phyloP scores from a whole-genome alignment of 2,113 vertebrate genomes.

The Tor tambroides region DNA sequence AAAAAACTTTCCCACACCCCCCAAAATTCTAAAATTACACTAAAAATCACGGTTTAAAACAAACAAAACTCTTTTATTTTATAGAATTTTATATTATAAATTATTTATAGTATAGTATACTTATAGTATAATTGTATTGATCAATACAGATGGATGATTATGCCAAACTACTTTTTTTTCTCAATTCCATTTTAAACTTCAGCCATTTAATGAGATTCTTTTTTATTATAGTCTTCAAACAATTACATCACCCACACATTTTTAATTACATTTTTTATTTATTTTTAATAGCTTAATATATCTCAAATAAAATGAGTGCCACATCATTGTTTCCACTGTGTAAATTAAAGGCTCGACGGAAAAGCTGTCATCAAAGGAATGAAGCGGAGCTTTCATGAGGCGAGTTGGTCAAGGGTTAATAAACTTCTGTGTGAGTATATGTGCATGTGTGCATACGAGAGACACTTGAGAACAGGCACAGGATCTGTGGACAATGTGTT shows the following conservation, averaged over 20 bases:
- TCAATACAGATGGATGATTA: not conserved
- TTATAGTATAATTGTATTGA: not conserved
- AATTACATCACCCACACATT: not conserved
- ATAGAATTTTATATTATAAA: not conserved
- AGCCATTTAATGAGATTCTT: not conserved
- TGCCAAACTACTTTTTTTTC: not conserved
- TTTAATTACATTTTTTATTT: not conserved
- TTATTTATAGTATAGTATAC: too few relatives aligned
- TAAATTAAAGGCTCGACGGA: not conserved
- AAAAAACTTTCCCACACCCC: not conserved
- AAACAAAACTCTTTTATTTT: too few relatives aligned
- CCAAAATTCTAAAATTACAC: not conserved
- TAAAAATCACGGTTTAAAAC: not conserved
- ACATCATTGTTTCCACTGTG: not conserved
- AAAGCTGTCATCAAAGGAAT: not conserved
- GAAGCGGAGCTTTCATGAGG: not conserved
- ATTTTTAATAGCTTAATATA: not conserved
- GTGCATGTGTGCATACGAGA: conserved; percentile 21
- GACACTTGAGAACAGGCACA: conserved; percentile 54
- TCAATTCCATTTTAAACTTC: not conserved
- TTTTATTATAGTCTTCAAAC: not conserved
- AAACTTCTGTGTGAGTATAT: not conserved
- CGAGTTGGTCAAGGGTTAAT: not conserved
- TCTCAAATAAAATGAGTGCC: not conserved
- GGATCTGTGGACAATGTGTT: conserved; percentile 49